Base-by-base conservation (phyloP, 2,888 invertebrate species). In the Horisme vitalbata region DNA sequence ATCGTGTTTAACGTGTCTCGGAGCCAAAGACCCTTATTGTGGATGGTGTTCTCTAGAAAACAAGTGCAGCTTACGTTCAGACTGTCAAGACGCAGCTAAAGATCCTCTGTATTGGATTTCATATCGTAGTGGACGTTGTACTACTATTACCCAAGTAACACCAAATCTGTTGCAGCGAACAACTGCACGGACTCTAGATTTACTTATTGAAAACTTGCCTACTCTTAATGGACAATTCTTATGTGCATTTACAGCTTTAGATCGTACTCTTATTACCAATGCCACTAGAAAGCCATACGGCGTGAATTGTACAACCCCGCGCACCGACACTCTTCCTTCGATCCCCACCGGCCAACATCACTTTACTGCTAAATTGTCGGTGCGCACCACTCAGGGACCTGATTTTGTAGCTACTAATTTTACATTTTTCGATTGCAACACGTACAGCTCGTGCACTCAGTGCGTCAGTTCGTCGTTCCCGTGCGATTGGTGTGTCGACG, bases 401-500 rank as follows among this genome's bases (percentile, higher is more conserved):
- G 98, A 99, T 85, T 95, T 99, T 74, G 99, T 99, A 28, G 96
- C 97, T 10, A 98, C 98, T 4, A 97, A 99, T 85, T 99, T 99
- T 79, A 99, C 98, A 23, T 99, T 99, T 88, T 99, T 98, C 80
- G 99, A 99, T 83, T 99, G 99, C 84, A 97, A 96, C 77, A 97
- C 98, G 18, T 99, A 99, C 89, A 95, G 95, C 65, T 97, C 97
- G 52, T 99, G 99, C 83, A 98, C 98, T 5, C 95, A 96, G 69
- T 99, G 99, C 87, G 98, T 99, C 9, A 96, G 97, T 37, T 98
- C 98, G 10, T 95, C 95, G 41, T 99, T 98, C 78, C 98, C 99
- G 0, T 99, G 99, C 80, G 98, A 99, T 79, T 98, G 99, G 99
- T 99, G 99, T 81, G 97, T 98, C 12, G 97, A 97, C 75, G 97